Evolutionary conservation across 1,140 invertebrate species (phyloP).

Genomic region (Schlechtendalia chinensis): DNA sequence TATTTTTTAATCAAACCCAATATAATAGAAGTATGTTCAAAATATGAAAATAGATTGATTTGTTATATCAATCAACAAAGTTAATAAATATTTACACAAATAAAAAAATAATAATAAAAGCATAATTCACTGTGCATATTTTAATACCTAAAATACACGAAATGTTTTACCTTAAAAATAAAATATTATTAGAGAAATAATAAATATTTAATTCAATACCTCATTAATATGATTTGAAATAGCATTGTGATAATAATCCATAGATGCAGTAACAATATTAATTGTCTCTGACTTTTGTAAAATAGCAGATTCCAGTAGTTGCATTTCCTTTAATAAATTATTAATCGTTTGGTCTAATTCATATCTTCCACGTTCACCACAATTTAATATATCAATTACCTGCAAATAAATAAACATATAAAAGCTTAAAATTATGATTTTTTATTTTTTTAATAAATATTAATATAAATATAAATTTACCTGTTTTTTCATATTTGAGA

Average conservation of each 20-base stretch:
- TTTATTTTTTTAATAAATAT: background rate
- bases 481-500: constrained; percentile 21
- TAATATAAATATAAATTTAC: constrained; percentile 8
- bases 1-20: too few relatives aligned
- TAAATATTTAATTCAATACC: background rate
- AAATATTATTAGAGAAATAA: too few relatives aligned
- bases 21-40: too few relatives aligned
- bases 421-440: background rate
- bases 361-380: constrained; percentile 7
- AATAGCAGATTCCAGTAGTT: background rate
- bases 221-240: constrained; percentile 28
- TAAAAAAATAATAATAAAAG: too few relatives aligned
- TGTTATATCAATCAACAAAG: too few relatives aligned
- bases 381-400: constrained; percentile 1
- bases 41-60: too few relatives aligned
- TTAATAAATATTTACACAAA: too few relatives aligned
- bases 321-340: constrained; percentile 8
- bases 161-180: too few relatives aligned
- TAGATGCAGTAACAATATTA: background rate
- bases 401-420: background rate
- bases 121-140: too few relatives aligned
- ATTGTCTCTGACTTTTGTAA: constrained; percentile 34
- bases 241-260: constrained; percentile 16
- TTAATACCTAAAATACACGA: too few relatives aligned
- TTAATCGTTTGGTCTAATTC: background rate